Base-by-base conservation (phyloP, 2,113 vertebrate species). In the Phalacrocorax brasilianus region DNA sequence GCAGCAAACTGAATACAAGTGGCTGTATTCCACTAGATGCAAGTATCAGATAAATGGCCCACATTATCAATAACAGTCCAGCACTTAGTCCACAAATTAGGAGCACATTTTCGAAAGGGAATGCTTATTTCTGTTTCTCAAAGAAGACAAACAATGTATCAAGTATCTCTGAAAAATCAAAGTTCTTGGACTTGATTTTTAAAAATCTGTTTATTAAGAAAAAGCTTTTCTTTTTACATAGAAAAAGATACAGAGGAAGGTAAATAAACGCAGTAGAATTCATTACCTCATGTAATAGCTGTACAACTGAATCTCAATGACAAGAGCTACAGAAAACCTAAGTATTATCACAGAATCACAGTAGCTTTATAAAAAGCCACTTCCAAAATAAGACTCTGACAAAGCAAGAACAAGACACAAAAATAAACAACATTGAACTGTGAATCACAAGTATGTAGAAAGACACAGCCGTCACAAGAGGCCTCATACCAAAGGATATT, bases 191-290 rank as follows among this genome's bases (percentile, higher is more conserved):
- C 78, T 66, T 86, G 8, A 33, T 8, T 68, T 77, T 73, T 92
- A 78, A 0, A 30, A 80, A 88, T 91, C 24, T 84, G 58, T 97
- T 97, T 97, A 97, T 97, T 97, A 90, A 72, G 88, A 96, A 95
- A 96, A 92, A 73, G 55, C 35, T 78, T 84, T 65, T 72, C 28
- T 78, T 96, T 96, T 90, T 94, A 96, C 95, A 97, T 95, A 97
- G 68, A 94, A 96, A 97, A 97, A 97, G 88, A 81, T 94, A 97
- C 90, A 97, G 94, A 89, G 61, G 42, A 89, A 92, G 80, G 86
- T 93, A 94, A 88, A 85, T 71, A 78, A 95, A 95, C 16, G 44
- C 53, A 81, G 44, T 40, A 90, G 75, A 94, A 88, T 91, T 67
- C 50, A 84, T 88, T 76, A 73, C 45, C 38, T 88, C 62, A 55